phyloP scores from a whole-genome alignment of 1,140 invertebrate genomes.

The Bicyclus anynana region DNA sequence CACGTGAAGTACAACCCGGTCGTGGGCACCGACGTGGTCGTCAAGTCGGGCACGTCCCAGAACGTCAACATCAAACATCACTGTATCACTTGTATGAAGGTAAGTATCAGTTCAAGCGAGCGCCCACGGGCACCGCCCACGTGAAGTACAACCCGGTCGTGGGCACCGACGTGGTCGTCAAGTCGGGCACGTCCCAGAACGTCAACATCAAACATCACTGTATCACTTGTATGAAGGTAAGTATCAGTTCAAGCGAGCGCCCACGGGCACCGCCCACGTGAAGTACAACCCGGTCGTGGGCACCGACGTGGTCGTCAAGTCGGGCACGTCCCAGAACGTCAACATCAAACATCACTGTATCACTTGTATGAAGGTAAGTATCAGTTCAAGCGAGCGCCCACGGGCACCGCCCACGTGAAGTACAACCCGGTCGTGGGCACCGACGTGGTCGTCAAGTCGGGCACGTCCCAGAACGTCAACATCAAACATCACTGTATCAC shows the following conservation, averaged over 20 bases:
- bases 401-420: slow-evolving; percentile 88
- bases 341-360: slow-evolving; percentile 96
- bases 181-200: slow-evolving; percentile 87
- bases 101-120: too few relatives aligned
- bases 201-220: slow-evolving; percentile 96
- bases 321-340: slow-evolving; percentile 88
- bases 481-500: slow-evolving; percentile 97
- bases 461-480: slow-evolving; percentile 87
- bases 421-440: slow-evolving; percentile 92
- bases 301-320: slow-evolving; percentile 94
- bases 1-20: slow-evolving; percentile 91
- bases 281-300: slow-evolving; percentile 94
- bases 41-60: slow-evolving; percentile 89
- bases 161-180: slow-evolving; percentile 94
- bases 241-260: too few relatives aligned
- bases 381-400: slow-evolving; percentile 65
- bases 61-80: slow-evolving; percentile 95
- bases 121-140: slow-evolving; percentile 83
- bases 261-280: slow-evolving; percentile 83
- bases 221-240: slow-evolving; percentile 95
- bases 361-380: slow-evolving; percentile 94
- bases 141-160: slow-evolving; percentile 91
- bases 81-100: slow-evolving; percentile 97
- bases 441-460: slow-evolving; percentile 94
- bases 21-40: slow-evolving; percentile 92